Evolutionary conservation across 2,113 vertebrate genomes (phyloP).

Genomic region (Sapayoa aenigma): DNA sequence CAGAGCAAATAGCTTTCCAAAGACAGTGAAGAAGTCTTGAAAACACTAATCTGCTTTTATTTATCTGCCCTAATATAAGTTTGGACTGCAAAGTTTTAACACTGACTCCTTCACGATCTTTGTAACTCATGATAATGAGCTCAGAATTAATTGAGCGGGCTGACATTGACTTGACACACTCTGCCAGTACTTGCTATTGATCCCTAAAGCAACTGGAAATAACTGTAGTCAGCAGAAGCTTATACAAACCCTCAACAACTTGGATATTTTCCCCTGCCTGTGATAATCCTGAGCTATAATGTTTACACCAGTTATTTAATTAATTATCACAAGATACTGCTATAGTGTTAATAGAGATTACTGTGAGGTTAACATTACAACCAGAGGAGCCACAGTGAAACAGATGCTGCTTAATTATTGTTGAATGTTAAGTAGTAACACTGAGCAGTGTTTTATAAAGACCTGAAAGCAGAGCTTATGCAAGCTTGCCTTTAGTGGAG

Average conservation of each 20-base stretch:
- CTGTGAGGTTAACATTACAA: background rate
- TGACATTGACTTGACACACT: slow-evolving; percentile 2
- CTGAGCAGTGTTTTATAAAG: background rate
- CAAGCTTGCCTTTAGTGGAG: background rate
- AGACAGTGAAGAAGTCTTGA: background rate
- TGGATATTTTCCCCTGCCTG: background rate
- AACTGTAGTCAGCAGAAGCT: background rate
- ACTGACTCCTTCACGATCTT: slow-evolving; percentile 3
- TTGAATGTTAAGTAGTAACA: background rate
- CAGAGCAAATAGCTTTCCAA: background rate
- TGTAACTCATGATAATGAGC: slow-evolving; percentile 28
- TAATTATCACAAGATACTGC: background rate
- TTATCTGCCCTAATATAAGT: background rate
- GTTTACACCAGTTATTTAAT: slow-evolving; percentile 21
- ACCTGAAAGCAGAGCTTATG: background rate
- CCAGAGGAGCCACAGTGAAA: background rate
- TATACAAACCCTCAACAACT: background rate
- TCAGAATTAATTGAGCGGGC: slow-evolving; percentile 13
- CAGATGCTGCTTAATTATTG: slow-evolving; percentile 2
- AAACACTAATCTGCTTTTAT: background rate
- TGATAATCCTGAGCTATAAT: background rate
- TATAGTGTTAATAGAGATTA: slow-evolving; percentile 1
- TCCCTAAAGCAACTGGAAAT: slow-evolving; percentile 3
- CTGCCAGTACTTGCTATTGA: slow-evolving; percentile 13
- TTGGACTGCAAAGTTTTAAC: slow-evolving; percentile 13